phyloP scores from a whole-genome alignment of 2,888 invertebrate species.

The Spodoptera littoralis region DNA sequence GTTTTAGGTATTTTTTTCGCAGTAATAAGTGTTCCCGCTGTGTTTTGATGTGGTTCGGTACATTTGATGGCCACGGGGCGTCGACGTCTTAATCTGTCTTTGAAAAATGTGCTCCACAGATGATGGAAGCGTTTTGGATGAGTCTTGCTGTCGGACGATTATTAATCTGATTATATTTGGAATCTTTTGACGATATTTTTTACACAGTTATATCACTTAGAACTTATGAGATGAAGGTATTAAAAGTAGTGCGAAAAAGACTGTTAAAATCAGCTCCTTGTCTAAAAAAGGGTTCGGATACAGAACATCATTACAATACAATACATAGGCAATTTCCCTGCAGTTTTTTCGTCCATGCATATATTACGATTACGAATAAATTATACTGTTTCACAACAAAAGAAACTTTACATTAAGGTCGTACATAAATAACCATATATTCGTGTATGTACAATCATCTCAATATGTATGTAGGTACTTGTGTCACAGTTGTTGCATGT shows the following conservation, averaged over 20 bases:
- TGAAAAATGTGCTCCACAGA: constrained; percentile 56
- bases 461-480: constrained; percentile 21
- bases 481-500: constrained; percentile 26
- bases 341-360: too few relatives aligned
- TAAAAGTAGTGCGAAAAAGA: too few relatives aligned
- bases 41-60: constrained; percentile 73
- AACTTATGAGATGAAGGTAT: too few relatives aligned
- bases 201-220: too few relatives aligned
- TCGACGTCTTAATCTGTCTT: constrained; percentile 80
- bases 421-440: constrained; percentile 34
- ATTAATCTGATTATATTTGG: not conserved
- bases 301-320: too few relatives aligned
- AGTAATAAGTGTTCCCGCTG: constrained; percentile 76
- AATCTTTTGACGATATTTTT: too few relatives aligned
- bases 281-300: too few relatives aligned
- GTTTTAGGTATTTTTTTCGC: constrained; percentile 70
- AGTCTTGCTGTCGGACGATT: constrained; percentile 26
- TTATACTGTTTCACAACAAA: constrained; percentile 16
- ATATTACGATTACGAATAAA: not conserved
- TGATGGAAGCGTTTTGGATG: constrained; percentile 27
- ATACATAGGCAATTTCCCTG: too few relatives aligned
- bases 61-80: constrained; percentile 74
- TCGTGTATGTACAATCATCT: constrained; percentile 31
- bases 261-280: too few relatives aligned
- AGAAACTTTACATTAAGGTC: constrained; percentile 22